Conservation (phyloP, 1,140 invertebrate species). For the Dinoponera quadriceps region DNA sequence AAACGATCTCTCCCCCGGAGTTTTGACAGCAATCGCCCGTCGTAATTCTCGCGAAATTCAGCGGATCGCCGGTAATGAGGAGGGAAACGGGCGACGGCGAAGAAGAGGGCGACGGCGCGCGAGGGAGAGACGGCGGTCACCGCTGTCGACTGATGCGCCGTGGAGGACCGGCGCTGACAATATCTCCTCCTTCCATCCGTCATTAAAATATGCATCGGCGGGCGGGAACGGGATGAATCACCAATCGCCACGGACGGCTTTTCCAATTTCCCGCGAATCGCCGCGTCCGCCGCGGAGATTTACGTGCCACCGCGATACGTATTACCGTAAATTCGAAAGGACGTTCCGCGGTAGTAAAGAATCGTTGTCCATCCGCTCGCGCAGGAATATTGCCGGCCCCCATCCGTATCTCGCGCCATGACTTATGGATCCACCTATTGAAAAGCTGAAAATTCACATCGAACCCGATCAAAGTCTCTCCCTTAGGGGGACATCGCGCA, state of each 20-base stretch:
- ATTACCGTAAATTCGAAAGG: slow-evolving; percentile 71
- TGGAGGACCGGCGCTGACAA: slow-evolving; percentile 23
- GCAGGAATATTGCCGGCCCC: slow-evolving; percentile 63
- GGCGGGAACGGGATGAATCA: slow-evolving; percentile 60
- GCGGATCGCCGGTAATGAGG: background rate
- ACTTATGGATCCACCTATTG: slow-evolving; percentile 62
- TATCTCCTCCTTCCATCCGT: slow-evolving; percentile 66
- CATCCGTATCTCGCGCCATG: slow-evolving; percentile 55
- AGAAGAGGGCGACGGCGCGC: background rate
- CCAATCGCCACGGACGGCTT: slow-evolving; percentile 69
- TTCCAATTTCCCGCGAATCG: slow-evolving; percentile 73
- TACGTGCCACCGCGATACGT: slow-evolving; percentile 64
- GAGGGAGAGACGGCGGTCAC: background rate
- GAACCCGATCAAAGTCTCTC: slow-evolving; percentile 22
- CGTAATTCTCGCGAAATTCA: no score
- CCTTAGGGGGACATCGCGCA: background rate
- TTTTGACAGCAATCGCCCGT: no score
- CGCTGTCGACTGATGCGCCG: slow-evolving; percentile 71
- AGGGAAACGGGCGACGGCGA: background rate
- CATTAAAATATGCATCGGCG: slow-evolving; percentile 78
- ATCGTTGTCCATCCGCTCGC: slow-evolving; percentile 55
- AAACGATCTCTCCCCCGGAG: no score
- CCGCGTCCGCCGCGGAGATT: slow-evolving; percentile 64
- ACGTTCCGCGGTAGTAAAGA: slow-evolving; percentile 65
- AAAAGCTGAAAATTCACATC: slow-evolving; percentile 58